These are phyloP conservation scores for Drosophila erecta DNA, from an alignment of 1,140 invertebrate species.

Conservation along the genomic window DNA sequence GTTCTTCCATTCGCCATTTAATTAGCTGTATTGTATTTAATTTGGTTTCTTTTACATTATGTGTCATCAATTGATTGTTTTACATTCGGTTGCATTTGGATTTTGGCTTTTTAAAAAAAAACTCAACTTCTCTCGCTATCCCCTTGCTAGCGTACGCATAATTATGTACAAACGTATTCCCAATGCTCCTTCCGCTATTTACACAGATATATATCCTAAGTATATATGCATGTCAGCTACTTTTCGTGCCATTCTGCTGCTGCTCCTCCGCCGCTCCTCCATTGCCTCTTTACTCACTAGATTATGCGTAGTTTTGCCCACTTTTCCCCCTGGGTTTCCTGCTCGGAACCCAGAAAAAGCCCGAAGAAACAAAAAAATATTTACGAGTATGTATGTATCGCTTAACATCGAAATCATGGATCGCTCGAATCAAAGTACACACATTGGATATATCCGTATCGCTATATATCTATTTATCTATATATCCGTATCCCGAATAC, in stretches of 20 bases:
- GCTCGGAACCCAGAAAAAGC: conserved; percentile 27
- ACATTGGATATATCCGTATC: background rate
- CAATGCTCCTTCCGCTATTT: conserved; percentile 37
- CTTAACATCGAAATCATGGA: conserved; percentile 2
- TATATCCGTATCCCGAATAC: background rate
- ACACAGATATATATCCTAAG: conserved; percentile 37
- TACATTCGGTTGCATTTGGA: conserved; percentile 71
- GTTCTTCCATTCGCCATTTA: background rate
- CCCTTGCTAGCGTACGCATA: conserved; percentile 35
- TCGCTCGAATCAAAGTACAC: background rate
- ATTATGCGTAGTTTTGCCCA: conserved; percentile 77
- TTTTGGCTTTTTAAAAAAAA: conserved; percentile 28
- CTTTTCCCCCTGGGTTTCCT: conserved; percentile 64
- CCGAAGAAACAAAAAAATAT: conserved; percentile 10
- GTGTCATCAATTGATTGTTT: conserved; percentile 77
- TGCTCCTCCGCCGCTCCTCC: background rate
- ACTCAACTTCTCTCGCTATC: conserved; percentile 1
- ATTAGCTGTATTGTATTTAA: conserved; percentile 27
- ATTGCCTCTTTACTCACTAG: conserved; percentile 46
- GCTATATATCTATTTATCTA: too few relatives aligned
- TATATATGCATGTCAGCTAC: conserved; percentile 18
- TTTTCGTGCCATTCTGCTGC: background rate
- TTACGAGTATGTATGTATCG: background rate
- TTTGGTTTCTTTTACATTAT: conserved; percentile 59
- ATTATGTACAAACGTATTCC: conserved; percentile 43